Base-by-base conservation (phyloP, 1,140 invertebrate species). In the Lethrus apterus region DNA sequence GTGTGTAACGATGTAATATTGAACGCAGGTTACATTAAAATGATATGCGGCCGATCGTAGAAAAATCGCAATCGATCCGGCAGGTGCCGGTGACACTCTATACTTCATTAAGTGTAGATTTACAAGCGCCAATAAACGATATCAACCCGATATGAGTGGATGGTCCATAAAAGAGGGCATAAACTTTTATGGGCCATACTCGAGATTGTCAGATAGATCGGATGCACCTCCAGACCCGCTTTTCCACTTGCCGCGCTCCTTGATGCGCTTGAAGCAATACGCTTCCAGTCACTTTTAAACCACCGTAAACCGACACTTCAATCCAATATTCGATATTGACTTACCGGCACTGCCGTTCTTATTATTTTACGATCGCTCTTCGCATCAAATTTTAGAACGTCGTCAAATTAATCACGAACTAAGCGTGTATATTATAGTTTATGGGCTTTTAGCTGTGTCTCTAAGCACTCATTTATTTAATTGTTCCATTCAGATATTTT, bases 101-200 rank as follows among this genome's bases (percentile, higher is more conserved):
- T 58, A 58, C 51, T 58, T 54, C 54, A 54, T 56, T 58, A 54
- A 55, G 48, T 53, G 48, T 49, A 56, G 56, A 60, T 60, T 60
- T 60, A 60, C 54, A 60, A 56, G 50, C 54, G 50, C 36, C 46
- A 59, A 61, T 61, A 61, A 61, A 61, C 50, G 57, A 58, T 61
- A 61, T 61, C 59, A 55, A 47, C 48, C 51, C 48, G 52, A 57
- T 59, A 59, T 58, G 48, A 44, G 48, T 52, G 29, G 54, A 54
- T 54, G 50, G 55, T 48, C 53, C 51, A 56, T 58, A 58, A 61
- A 61, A 50, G 52, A 47, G 47, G 34, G 52, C 50, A 55, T 61
- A 61, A 61, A 61, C 33, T 56, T 61, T 61, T 61, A 59, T 54
- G 49, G 46, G 47, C 50, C 46, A 55, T 55, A 50, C 52, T 48